A percentile compares a stretch with the other conserved stretches of the same genome.
Conservation (phyloP, 2,888 invertebrate species). For the Megastigmus dorsalis region DNA sequence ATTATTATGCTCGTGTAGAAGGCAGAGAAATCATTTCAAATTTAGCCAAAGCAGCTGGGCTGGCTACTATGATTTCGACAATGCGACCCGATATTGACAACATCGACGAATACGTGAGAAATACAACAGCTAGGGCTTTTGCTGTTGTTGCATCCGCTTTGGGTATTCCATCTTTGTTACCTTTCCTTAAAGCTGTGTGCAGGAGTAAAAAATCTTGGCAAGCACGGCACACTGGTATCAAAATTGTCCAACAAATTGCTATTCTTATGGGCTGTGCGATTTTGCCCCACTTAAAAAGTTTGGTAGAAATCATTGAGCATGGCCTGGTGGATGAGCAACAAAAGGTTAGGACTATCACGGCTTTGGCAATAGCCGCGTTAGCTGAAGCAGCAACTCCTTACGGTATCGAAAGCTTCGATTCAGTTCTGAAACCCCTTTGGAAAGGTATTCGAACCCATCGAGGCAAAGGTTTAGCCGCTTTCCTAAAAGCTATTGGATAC, state of each 20-base stretch:
- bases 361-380: conserved; percentile 96
- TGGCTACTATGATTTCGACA: conserved; percentile 99
- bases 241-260: conserved; percentile 99
- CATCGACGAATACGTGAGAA: conserved; percentile 99
- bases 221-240: conserved; percentile 97
- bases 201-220: conserved; percentile 99
- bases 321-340: conserved; percentile 99
- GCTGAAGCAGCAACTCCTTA: conserved; percentile 99
- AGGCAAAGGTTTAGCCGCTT: conserved; percentile 97
- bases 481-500: conserved; percentile 99
- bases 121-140: conserved; percentile 99
- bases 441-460: conserved; percentile 96
- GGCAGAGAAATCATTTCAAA: conserved; percentile 99
- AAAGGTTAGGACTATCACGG: conserved; percentile 99
- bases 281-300: conserved; percentile 95
- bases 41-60: conserved; percentile 98
- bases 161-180: conserved; percentile 97
- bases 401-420: conserved; percentile 99
- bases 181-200: conserved; percentile 99
- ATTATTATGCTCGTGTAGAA: conserved; percentile 99
- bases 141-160: conserved; percentile 99
- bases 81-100: conserved; percentile 99
- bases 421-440: conserved; percentile 99
- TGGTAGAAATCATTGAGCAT: conserved; percentile 99
- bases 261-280: conserved; percentile 99